Base-by-base conservation (phyloP, 2,797 vertebrate species). In the Linurgus olivaceus region DNA sequence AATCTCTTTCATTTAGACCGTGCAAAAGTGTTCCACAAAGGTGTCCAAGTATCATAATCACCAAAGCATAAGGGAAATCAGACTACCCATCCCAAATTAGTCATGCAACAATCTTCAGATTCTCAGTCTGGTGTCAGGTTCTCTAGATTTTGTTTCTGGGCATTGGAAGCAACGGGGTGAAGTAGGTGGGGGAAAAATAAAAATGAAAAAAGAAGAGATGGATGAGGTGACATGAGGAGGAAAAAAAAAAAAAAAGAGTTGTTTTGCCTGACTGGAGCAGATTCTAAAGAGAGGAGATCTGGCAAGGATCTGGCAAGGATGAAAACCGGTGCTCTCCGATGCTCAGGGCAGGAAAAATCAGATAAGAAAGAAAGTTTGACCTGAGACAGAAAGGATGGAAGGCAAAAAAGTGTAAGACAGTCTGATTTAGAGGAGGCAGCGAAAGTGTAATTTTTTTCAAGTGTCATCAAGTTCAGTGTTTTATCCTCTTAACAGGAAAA, bases 381-480 rank as follows among this genome's bases (percentile, higher is more conserved):
- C 8, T 0, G 0, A 66, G 15, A 21, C 7, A 47, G 44, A 72
- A 72, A 66, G 31, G 12, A 38, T 85, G 51, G 21, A 76, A 29
- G 19, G 31, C 52, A 79, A 79, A 91, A 79, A 94, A 76, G 12
- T 89, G 24, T 6, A 17, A 73, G 54, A 37, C 19, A 78, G 23
- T 78, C 33, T 73, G 62, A 51, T 51, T 51, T 35, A 58, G 5
- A 63, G 15, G 29, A 38, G n/a, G 21, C 33, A 79, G 82, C 13
- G 20, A 66, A 92, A 85, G 26, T 47, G 8, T 75, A 15, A 47
- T 72, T 86, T 93, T 87, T 74, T 45, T 83, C 61, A 83, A 86
- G 35, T 25, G 23, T 26, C 17, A 48, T 77, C 31, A 87, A 91
- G 28, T 68, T 45, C 40, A 20, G 5, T 65, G 28, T 93, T 91